Conservation (phyloP, 2,113 vertebrate species). For the human (Homo sapiens) region GRCh38 chr2:214443501-214444000, state of each 20-base stretch:
- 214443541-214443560: not conserved
- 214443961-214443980: not conserved
- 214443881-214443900: not conserved
- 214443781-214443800: constrained; percentile 16
- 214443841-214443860: not conserved
- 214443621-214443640: not conserved
- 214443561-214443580: not conserved
- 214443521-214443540: not conserved
- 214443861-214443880: not conserved
- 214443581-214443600: not conserved
- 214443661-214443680: not conserved
- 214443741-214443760: not conserved
- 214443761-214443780: not conserved
- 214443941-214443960: not conserved
- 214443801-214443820: not conserved
- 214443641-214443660: not conserved
- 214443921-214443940: not conserved
- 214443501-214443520: not conserved
- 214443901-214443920: not conserved
- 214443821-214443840: not conserved
- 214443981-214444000: not conserved
- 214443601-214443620: not conserved
- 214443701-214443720: not conserved
- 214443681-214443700: not conserved
- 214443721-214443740: not conserved